phyloP scores from a whole-genome alignment of 2,797 vertebrate species.

The Myotis findleyi region DNA sequence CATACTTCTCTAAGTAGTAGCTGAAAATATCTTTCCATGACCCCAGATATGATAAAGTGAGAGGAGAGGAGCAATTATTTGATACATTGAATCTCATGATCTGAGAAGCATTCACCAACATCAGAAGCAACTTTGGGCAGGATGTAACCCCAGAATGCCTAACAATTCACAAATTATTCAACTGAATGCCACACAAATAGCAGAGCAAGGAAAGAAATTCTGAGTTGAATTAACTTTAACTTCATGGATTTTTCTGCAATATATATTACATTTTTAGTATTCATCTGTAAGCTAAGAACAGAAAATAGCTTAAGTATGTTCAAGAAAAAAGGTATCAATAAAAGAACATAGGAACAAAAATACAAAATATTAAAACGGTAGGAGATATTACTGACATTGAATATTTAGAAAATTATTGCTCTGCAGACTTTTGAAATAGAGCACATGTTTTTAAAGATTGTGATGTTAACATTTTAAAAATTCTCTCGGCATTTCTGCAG shows the following conservation, averaged over 20 bases:
- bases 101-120: not conserved
- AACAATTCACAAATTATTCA: not conserved
- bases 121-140: not conserved
- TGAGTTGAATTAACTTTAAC: not conserved
- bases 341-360: not conserved
- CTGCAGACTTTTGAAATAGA: not conserved
- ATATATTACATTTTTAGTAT: not conserved
- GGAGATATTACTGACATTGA: not conserved
- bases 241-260: not conserved
- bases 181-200: not conserved
- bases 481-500: not conserved
- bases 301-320: not conserved
- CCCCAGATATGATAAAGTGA: not conserved
- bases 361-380: not conserved
- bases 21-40: not conserved
- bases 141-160: not conserved
- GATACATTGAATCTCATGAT: too few relatives aligned
- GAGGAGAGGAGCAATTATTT: not conserved
- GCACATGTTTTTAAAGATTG: not conserved
- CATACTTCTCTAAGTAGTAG: not conserved
- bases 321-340: not conserved
- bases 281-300: not conserved
- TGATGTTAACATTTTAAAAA: not conserved
- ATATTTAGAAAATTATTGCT: not conserved
- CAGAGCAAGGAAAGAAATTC: not conserved